Conservation (phyloP, 2,888 invertebrate species). For the Erebia aethiops region DNA sequence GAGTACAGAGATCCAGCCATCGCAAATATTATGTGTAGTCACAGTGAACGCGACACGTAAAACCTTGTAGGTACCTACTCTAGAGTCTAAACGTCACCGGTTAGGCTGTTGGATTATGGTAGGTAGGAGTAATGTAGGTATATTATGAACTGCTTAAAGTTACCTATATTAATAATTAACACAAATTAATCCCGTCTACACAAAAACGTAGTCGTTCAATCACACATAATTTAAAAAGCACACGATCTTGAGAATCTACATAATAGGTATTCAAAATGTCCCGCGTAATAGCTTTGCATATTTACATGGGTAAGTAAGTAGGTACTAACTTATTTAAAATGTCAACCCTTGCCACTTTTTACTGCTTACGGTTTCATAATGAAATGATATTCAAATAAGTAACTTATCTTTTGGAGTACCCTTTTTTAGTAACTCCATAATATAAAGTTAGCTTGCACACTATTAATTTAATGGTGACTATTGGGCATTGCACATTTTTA, state of each 20-base stretch:
- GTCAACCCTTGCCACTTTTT: conserved; percentile 28
- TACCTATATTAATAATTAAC: no score
- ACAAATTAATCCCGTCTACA: not conserved
- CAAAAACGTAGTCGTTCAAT: not conserved
- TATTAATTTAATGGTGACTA: no score
- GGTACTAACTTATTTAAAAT: conserved; percentile 28
- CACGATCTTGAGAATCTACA: conserved; percentile 21
- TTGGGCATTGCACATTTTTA: no score
- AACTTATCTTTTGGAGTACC: conserved; percentile 2
- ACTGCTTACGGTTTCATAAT: conserved; percentile 15
- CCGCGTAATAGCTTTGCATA: conserved; percentile 30
- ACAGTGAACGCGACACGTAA: no score
- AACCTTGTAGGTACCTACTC: no score
- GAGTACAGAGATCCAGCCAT: no score
- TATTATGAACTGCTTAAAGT: no score
- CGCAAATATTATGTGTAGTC: no score
- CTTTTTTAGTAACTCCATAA: not conserved
- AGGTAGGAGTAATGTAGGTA: no score
- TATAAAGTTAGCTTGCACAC: no score
- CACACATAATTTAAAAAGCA: conserved; percentile 10
- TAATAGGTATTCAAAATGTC: not conserved
- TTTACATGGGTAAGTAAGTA: conserved; percentile 30
- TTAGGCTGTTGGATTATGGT: no score
- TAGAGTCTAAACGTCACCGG: no score
- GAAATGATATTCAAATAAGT: conserved; percentile 26